These are phyloP conservation scores for Druceiella hillmani DNA, from an alignment of 2,888 invertebrate species.

Conservation along the genomic window DNA sequence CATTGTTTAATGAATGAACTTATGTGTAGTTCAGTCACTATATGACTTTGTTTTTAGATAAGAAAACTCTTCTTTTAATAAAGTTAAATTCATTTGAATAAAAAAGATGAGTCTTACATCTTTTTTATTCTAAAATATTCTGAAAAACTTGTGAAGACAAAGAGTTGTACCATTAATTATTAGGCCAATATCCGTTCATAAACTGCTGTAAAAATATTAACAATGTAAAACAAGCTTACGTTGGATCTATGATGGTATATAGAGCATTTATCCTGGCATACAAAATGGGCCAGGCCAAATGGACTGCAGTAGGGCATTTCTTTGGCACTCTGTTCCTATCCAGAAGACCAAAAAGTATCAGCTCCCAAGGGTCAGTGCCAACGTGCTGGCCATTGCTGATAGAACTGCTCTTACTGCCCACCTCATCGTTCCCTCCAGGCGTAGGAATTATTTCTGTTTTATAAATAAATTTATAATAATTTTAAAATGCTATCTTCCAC, in stretches of 20 bases:
- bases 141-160: no score
- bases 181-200: no score
- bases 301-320: slow-evolving; percentile 78
- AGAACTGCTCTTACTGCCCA: slow-evolving; percentile 46
- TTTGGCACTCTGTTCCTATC: slow-evolving; percentile 78
- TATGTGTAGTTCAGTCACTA: no score
- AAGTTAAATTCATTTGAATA: no score
- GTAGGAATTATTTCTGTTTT: slow-evolving; percentile 24
- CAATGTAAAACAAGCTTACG: slow-evolving; percentile 55
- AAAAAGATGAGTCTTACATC: no score
- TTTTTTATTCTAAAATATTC: no score
- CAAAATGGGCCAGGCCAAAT: slow-evolving; percentile 94
- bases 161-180: no score
- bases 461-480: slow-evolving; percentile 6
- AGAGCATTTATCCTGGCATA: slow-evolving; percentile 87
- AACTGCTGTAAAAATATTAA: no score
- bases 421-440: slow-evolving; percentile 51
- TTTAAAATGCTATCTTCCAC: no score
- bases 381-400: slow-evolving; percentile 36
- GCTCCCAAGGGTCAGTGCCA: slow-evolving; percentile 86
- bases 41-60: no score
- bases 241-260: slow-evolving; percentile 91
- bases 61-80: no score
- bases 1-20: no score
- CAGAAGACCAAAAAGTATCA: slow-evolving; percentile 82